Percentiles rank a stretch among this genome's conserved stretches.
Conservation (phyloP, 1,140 invertebrate genomes). For the Brachionus calyciflorus region DNA sequence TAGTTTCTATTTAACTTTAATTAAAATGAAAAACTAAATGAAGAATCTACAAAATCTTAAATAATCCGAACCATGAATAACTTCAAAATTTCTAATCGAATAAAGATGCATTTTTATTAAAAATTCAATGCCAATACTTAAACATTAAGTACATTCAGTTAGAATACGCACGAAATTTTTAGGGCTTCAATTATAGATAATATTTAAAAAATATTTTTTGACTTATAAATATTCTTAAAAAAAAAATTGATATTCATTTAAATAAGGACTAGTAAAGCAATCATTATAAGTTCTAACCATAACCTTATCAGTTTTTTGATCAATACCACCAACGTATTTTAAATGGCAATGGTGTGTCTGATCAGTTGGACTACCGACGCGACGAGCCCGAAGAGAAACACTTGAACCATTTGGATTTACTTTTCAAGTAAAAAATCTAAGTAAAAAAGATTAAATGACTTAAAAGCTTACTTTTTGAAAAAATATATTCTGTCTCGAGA, state of each 20-base stretch:
- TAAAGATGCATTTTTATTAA: too few relatives aligned
- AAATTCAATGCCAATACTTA: too few relatives aligned
- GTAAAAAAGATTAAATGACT: background rate
- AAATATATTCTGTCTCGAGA: conserved; percentile 41
- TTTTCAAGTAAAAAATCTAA: background rate
- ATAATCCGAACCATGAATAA: too few relatives aligned
- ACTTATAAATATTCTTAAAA: too few relatives aligned
- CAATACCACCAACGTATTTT: conserved; percentile 22
- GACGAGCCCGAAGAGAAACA: background rate
- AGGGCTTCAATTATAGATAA: too few relatives aligned
- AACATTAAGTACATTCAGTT: too few relatives aligned
- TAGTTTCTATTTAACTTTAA: too few relatives aligned
- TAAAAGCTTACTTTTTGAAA: background rate
- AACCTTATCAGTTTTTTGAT: conserved; percentile 35
- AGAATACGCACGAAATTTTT: too few relatives aligned
- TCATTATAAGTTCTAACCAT: conserved; percentile 44
- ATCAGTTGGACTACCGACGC: background rate
- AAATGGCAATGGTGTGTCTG: conserved; percentile 1
- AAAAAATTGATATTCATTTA: conserved; percentile 33
- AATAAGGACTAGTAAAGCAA: conserved; percentile 14
- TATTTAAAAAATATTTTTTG: too few relatives aligned
- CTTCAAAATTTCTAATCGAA: too few relatives aligned
- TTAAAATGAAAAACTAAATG: too few relatives aligned
- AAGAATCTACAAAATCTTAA: too few relatives aligned
- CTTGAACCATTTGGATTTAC: conserved; percentile 33